Evolutionary conservation across 2,888 invertebrate genomes (phyloP).

Genomic region (Rhamphomyia laevipes): DNA sequence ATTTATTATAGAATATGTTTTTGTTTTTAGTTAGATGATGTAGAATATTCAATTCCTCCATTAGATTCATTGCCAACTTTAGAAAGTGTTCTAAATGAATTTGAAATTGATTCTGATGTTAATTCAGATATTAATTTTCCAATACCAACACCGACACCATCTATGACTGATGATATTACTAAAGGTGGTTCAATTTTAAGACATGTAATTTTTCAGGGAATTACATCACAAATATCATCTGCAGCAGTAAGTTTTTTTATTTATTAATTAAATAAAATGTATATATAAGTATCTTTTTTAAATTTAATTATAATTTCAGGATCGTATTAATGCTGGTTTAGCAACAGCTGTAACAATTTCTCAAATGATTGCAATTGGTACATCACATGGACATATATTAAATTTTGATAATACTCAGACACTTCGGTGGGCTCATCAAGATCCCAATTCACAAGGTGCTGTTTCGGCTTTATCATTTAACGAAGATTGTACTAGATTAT

Average conservation of each 20-base stretch:
- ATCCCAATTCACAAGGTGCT: slow-evolving; percentile 56
- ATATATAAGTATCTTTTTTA: too few relatives aligned
- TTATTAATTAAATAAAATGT: background rate
- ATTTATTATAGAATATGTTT: background rate
- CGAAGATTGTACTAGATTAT: slow-evolving; percentile 69
- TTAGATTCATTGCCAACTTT: slow-evolving; percentile 62
- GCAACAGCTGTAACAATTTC: slow-evolving; percentile 75
- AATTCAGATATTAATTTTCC: slow-evolving; percentile 34
- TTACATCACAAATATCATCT: slow-evolving; percentile 77
- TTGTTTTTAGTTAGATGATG: slow-evolving; percentile 58
- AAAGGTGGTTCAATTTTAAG: slow-evolving; percentile 54
- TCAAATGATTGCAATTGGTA: slow-evolving; percentile 80
- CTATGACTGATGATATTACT: slow-evolving; percentile 28
- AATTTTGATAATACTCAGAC: slow-evolving; percentile 80
- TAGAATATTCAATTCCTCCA: slow-evolving; percentile 69
- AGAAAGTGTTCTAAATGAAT: slow-evolving; percentile 70
- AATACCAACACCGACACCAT: slow-evolving; percentile 36
- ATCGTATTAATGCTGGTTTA: slow-evolving; percentile 77
- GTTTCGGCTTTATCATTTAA: slow-evolving; percentile 79
- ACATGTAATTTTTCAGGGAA: slow-evolving; percentile 72
- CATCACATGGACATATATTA: slow-evolving; percentile 83
- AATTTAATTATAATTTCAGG: slow-evolving; percentile 39
- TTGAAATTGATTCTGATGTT: slow-evolving; percentile 49
- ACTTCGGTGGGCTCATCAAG: slow-evolving; percentile 71
- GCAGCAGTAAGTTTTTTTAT: slow-evolving; percentile 54